These are phyloP conservation scores for Cryptosula pallasiana DNA, from an alignment of 2,888 invertebrate genomes.

Conservation along the genomic window DNA sequence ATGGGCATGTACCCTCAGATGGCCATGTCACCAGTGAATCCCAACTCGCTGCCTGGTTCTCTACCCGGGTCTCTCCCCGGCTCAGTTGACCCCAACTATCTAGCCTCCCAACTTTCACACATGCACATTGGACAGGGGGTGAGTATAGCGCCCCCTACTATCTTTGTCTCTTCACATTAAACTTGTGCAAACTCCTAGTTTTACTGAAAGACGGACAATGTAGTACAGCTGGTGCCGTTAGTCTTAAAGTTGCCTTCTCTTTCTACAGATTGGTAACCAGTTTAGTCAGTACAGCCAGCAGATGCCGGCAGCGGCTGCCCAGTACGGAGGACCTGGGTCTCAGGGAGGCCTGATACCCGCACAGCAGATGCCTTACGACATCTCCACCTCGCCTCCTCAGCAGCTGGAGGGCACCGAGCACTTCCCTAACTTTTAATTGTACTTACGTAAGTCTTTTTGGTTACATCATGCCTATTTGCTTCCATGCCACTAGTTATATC, in stretches of 20 bases:
- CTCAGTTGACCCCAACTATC: slow-evolving; percentile 17
- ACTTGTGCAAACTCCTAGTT: no score
- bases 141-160: not conserved
- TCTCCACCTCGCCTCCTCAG: slow-evolving; percentile 13
- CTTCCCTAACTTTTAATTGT: not conserved
- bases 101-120: slow-evolving; percentile 12
- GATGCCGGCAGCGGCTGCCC: not conserved
- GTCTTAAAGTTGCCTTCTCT: no score
- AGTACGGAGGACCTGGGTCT: slow-evolving; percentile 4
- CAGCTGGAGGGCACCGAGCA: slow-evolving; percentile 18
- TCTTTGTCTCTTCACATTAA: no score
- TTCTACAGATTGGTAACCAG: not conserved
- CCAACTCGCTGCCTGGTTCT: slow-evolving; percentile 8
- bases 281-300: not conserved
- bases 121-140: slow-evolving; percentile 19
- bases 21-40: slow-evolving; percentile 25
- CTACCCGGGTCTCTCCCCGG: slow-evolving; percentile 5
- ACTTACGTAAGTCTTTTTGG: no score
- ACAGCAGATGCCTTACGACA: slow-evolving; percentile 18
- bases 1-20: slow-evolving; percentile 23
- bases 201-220: no score
- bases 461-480: no score
- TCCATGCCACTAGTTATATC: no score
- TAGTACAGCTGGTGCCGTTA: no score
- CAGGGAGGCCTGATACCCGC: slow-evolving; percentile 7